Evolutionary conservation across 92 coral and sea anemone genomes (phyloP), one percentile per base, ranked within the genome.

Genomic region (Isaurus tuberculatus): DNA sequence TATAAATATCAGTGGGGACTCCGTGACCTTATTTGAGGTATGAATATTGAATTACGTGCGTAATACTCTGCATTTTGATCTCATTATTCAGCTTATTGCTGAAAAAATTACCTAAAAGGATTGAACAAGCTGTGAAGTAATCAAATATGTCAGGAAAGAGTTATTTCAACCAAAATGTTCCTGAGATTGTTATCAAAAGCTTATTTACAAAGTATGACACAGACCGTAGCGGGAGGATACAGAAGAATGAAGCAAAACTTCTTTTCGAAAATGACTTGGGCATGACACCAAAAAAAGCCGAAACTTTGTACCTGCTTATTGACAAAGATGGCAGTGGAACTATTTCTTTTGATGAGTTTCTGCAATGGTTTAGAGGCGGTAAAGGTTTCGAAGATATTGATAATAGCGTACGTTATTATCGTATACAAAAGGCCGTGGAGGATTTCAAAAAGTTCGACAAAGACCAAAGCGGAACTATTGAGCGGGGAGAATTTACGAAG

Each of bases 261-360:
- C 79, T 96, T 27, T 83, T 96, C 10, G 83, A 70, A 73, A 85
- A 70, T 3, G 98, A 96, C 81, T 61, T 96, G 74, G 99, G 96
- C 2, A n/a, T 96, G 90, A 77, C 86, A 0, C 75, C 79, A 1
- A 87, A 94, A 4, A 91, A 94, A 79, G 94, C 96, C 26, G 94
- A 92, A 74, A 88, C 93, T 0, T 83, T 86, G 69, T 60, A 87
- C 60, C 48, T 94, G 89, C 55, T 91, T 10, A 79, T 96, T 3
- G 99, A 96, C 84, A 92, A 89, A 88, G 98, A 96, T 83, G 98
- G 98, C 46, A 83, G 83, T 19, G 95, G 97, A 25, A 70, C 74
- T 1, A 86, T 96, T 14, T 80, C 89, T 17, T 94, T 88, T 61
- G 96, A 94, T 9, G 99, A 96, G 83, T 89, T 96, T 49, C 53